Evolutionary conservation across 2,113 vertebrate species (phyloP).

Genomic region (Aspidoscelis tigris): DNA sequence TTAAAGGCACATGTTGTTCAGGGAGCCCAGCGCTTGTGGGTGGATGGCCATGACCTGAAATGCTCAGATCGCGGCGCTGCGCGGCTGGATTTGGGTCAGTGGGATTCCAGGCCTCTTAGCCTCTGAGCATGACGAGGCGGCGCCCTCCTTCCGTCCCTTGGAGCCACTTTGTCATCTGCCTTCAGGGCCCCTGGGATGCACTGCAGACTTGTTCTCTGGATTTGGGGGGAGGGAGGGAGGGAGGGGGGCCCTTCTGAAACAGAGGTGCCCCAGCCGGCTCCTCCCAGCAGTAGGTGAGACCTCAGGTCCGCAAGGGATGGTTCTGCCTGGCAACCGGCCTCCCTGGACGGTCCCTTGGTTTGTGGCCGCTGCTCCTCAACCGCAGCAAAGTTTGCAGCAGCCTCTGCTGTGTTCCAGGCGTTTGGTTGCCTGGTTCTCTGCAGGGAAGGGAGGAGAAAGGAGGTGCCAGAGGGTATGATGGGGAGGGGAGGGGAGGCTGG

Average conservation of each 20-base stretch:
- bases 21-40: neutral
- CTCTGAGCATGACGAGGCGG: no score
- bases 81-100: no score
- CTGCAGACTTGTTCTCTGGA: neutral
- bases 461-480: neutral
- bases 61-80: neutral
- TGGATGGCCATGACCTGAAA: neutral
- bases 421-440: no score
- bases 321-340: no score
- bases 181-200: neutral
- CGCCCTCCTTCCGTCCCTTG: no score
- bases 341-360: no score
- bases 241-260: neutral
- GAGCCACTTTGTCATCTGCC: neutral
- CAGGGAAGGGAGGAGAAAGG: neutral
- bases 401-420: no score
- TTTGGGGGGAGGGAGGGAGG: neutral
- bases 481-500: no score
- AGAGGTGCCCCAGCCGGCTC: neutral
- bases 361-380: no score
- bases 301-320: no score
- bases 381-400: no score
- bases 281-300: neutral
- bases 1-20: conserved; percentile 6
- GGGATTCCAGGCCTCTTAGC: no score